Evolutionary conservation across 2,113 vertebrate species (phyloP).

Genomic region (Strix uralensis): DNA sequence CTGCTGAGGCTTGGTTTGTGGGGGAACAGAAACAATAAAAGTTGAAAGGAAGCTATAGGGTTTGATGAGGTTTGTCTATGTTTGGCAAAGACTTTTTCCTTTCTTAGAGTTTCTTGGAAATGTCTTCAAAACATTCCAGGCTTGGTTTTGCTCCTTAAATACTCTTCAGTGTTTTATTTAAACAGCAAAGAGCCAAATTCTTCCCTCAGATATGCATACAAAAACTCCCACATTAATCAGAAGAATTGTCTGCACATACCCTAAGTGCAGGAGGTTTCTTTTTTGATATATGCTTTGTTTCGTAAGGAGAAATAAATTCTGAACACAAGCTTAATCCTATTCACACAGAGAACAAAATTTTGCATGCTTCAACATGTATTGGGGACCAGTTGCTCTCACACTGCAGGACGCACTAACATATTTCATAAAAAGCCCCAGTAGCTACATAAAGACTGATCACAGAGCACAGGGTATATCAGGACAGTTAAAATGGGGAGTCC

Average conservation of each 20-base stretch:
- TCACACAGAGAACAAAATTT: background rate
- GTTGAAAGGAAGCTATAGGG: slow-evolving; percentile 34
- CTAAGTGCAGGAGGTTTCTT: background rate
- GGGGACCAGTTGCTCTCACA: background rate
- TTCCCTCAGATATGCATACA: slow-evolving; percentile 32
- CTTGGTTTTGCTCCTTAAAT: slow-evolving; percentile 46
- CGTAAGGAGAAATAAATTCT: background rate
- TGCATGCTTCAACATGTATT: background rate
- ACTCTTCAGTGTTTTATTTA: slow-evolving; percentile 43
- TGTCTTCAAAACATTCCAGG: slow-evolving; percentile 52
- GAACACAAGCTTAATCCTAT: background rate
- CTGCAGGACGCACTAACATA: background rate
- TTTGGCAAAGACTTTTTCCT: slow-evolving; percentile 40
- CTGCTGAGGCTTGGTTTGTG: slow-evolving; percentile 39
- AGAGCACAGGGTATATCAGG: background rate
- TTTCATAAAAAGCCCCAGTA: background rate
- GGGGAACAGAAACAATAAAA: slow-evolving; percentile 11
- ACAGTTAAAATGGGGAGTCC: background rate
- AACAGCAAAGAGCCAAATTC: slow-evolving; percentile 30
- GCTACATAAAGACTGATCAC: background rate
- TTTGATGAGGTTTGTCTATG: slow-evolving; percentile 52
- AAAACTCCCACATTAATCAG: slow-evolving; percentile 37
- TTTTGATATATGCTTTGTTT: background rate
- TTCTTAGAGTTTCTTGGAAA: slow-evolving; percentile 57
- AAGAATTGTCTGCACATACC: background rate